These are phyloP conservation scores for Nomada lathburiana DNA, from an alignment of 2,888 invertebrate genomes.

Conservation along the genomic window DNA sequence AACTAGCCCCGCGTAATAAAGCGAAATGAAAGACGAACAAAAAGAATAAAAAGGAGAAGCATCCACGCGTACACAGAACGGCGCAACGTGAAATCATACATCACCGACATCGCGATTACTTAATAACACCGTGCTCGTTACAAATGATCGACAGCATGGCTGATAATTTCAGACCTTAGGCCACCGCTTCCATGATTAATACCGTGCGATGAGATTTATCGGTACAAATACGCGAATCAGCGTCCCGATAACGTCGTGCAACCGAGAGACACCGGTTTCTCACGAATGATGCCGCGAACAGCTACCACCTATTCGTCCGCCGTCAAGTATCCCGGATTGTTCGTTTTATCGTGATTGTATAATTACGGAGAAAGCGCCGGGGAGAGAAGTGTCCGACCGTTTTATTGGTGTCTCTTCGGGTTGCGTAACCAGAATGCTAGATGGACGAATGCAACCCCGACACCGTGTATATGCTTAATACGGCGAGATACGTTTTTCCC, in stretches of 20 bases:
- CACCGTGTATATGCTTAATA: slow-evolving; percentile 12
- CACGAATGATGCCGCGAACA: slow-evolving; percentile 19
- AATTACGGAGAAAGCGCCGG: slow-evolving; percentile 63
- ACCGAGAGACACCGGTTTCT: slow-evolving; percentile 18
- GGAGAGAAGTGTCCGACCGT: not conserved
- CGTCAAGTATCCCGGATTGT: slow-evolving; percentile 39
- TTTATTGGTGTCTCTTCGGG: not conserved
- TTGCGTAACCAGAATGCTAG: slow-evolving; percentile 15
- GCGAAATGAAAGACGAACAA: too few relatives aligned
- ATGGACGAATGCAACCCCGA: slow-evolving; percentile 9
- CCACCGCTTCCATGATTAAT: slow-evolving; percentile 40
- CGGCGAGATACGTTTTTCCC: slow-evolving; percentile 21
- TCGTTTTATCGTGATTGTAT: slow-evolving; percentile 49
- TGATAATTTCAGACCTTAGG: slow-evolving; percentile 63
- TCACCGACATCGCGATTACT: slow-evolving; percentile 54
- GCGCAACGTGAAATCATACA: slow-evolving; percentile 30
- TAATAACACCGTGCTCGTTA: slow-evolving; percentile 67
- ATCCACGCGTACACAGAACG: not conserved
- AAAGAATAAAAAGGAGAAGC: not conserved
- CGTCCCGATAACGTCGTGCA: slow-evolving; percentile 22
- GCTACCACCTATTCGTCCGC: slow-evolving; percentile 26
- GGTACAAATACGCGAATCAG: slow-evolving; percentile 32
- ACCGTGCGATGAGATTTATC: slow-evolving; percentile 30
- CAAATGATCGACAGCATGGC: slow-evolving; percentile 62
- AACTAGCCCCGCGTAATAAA: not conserved